phyloP scores from a whole-genome alignment of 2,113 vertebrate species.

The Saccopteryx bilineata region DNA sequence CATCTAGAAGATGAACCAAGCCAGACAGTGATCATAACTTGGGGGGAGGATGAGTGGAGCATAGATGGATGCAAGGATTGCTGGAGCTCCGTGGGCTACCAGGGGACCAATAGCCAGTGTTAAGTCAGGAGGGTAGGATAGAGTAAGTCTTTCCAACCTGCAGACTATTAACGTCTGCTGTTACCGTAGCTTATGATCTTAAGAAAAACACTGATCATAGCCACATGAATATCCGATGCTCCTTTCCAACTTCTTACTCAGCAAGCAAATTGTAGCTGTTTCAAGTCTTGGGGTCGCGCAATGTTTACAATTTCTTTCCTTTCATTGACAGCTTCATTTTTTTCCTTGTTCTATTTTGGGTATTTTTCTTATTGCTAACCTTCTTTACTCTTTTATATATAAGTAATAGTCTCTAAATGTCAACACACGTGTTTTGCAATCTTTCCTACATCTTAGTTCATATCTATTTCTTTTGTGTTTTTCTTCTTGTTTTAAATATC shows the following conservation, averaged over 20 bases:
- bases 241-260: neutral
- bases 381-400: neutral
- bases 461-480: neutral
- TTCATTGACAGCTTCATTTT: neutral
- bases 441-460: neutral
- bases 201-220: neutral
- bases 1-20: slow-evolving; percentile 59
- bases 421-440: neutral
- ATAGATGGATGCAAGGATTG: neutral
- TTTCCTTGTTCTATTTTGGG: neutral
- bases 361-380: neutral
- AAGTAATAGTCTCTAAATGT: neutral
- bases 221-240: neutral
- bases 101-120: neutral
- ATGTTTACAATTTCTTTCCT: neutral
- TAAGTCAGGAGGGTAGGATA: neutral
- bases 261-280: neutral
- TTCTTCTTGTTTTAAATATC: neutral
- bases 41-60: neutral
- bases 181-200: neutral
- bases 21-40: slow-evolving; percentile 10
- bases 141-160: neutral
- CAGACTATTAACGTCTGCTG: neutral
- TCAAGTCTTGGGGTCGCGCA: neutral
- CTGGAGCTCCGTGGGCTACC: neutral